Percentiles rank a stretch among this genome's conserved stretches.
phyloP scores from a whole-genome alignment of 2,113 vertebrate species.

The Pleuronectes platessa region DNA sequence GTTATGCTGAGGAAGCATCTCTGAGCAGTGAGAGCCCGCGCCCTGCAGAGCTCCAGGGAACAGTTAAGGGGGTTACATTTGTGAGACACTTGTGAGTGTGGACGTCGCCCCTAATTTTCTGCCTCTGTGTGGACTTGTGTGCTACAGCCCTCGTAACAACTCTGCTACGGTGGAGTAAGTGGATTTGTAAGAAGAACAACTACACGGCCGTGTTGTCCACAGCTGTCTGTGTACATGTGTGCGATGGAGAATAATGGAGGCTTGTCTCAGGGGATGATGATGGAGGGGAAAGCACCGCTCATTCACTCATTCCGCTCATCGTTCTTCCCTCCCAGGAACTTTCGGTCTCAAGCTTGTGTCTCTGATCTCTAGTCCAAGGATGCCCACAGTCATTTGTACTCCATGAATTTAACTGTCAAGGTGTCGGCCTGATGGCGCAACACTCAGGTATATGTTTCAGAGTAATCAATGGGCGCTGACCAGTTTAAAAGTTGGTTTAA shows the following conservation, averaged over 20 bases:
- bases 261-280: background rate
- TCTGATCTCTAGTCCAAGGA: background rate
- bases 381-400: slow-evolving; percentile 12
- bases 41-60: background rate
- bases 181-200: background rate
- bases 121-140: background rate
- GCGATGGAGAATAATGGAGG: background rate
- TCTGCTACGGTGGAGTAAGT: background rate
- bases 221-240: background rate
- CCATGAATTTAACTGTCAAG: background rate
- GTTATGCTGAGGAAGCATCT: background rate
- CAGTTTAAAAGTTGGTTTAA: slow-evolving; percentile 19
- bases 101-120: background rate
- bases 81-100: background rate
- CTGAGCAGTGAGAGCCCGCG: background rate
- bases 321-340: background rate
- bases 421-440: background rate
- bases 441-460: background rate
- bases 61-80: background rate
- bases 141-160: background rate
- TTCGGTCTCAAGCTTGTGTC: background rate
- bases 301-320: background rate
- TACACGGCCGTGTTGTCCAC: background rate
- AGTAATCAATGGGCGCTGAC: background rate
- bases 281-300: background rate